Conservation (phyloP, 2,113 vertebrate species). For the Strigops habroptila region DNA sequence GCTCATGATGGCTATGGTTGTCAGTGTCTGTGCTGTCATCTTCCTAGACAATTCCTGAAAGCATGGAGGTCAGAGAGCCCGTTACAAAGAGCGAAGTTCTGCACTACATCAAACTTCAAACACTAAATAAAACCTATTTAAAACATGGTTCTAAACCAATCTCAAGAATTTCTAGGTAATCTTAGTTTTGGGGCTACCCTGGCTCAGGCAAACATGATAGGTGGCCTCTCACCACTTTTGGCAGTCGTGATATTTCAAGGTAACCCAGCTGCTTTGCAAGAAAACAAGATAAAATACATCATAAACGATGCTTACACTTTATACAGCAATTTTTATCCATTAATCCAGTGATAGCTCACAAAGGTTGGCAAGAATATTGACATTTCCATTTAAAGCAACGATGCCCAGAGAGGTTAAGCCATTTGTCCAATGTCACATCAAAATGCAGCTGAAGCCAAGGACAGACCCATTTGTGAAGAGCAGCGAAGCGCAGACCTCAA, state of each 20-base stretch:
- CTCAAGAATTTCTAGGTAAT: not conserved
- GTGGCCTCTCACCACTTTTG: not conserved
- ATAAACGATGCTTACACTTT: not conserved
- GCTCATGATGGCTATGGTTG: not conserved
- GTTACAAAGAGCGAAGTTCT: not conserved
- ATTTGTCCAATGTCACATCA: constrained; percentile 15
- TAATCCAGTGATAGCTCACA: not conserved
- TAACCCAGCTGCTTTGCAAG: not conserved
- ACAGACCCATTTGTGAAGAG: not conserved
- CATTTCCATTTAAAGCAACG: constrained; percentile 21
- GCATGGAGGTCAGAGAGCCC: not conserved
- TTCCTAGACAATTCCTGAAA: not conserved
- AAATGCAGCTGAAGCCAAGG: constrained; percentile 9
- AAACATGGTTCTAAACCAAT: not conserved
- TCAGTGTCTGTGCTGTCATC: not conserved
- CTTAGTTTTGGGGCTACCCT: not conserved
- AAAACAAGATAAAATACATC: constrained; percentile 13
- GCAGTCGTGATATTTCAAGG: not conserved
- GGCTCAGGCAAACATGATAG: not conserved
- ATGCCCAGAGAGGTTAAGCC: constrained; percentile 2
- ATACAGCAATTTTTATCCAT: constrained; percentile 34
- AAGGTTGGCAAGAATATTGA: not conserved
- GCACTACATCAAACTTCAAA: not conserved
- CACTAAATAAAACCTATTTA: not conserved
- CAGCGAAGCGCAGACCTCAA: not conserved